Conservation (phyloP, 2,888 invertebrate genomes). For the Chorisops tibialis region DNA sequence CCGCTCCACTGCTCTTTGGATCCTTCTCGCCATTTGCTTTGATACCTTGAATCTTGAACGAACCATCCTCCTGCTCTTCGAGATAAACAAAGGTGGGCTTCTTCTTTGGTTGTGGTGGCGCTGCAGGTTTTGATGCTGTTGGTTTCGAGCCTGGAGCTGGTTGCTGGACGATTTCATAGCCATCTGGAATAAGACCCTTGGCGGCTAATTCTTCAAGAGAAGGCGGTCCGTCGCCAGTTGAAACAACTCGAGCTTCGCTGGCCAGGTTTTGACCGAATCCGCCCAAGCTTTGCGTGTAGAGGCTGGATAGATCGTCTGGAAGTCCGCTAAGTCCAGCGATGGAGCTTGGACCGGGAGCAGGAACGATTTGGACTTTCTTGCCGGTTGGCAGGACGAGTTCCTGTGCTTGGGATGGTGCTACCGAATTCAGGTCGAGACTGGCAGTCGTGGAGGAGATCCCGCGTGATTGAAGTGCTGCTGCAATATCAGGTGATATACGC, state of each 20-base stretch:
- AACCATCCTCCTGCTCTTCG: conserved; percentile 82
- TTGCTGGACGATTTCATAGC: conserved; percentile 78
- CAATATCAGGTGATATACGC: conserved; percentile 52
- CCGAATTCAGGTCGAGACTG: conserved; percentile 25
- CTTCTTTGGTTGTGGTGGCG: conserved; percentile 59
- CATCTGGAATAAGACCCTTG: conserved; percentile 69
- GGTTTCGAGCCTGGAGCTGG: conserved; percentile 71
- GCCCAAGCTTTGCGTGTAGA: conserved; percentile 47
- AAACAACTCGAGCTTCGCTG: conserved; percentile 51
- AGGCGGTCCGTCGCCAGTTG: conserved; percentile 62
- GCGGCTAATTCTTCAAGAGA: conserved; percentile 76
- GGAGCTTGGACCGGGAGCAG: conserved; percentile 64
- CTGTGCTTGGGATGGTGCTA: conserved; percentile 54
- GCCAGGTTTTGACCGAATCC: conserved; percentile 49
- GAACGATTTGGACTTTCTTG: conserved; percentile 69
- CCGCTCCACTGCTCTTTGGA: conserved; percentile 64
- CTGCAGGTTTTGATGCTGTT: conserved; percentile 52
- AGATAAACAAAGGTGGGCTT: conserved; percentile 83
- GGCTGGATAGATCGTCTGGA: conserved; percentile 43
- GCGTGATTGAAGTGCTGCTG: conserved; percentile 1
- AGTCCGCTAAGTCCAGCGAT: conserved; percentile 50
- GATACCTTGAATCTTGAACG: conserved; percentile 79
- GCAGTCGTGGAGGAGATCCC: background rate
- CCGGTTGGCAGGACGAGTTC: conserved; percentile 71
- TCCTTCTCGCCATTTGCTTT: conserved; percentile 72